Conservation (phyloP, 64 coral and sea anemone species). For the Montipora sp. region DNA sequence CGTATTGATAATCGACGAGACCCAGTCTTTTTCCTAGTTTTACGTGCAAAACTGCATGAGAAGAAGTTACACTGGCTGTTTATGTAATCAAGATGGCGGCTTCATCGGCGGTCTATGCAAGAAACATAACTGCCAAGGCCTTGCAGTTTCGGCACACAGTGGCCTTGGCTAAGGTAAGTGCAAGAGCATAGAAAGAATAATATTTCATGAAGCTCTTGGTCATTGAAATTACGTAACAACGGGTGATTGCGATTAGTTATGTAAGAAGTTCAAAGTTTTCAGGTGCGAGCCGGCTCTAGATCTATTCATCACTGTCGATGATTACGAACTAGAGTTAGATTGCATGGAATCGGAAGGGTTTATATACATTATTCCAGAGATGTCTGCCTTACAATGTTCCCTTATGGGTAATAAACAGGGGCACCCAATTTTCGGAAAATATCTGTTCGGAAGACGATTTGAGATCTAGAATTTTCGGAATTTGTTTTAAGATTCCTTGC, state of each 20-base stretch:
- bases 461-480: no score
- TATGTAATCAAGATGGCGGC: constrained; percentile 66
- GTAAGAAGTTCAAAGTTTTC: no score
- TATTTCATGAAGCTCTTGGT: background rate
- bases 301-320: no score
- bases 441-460: no score
- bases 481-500: no score
- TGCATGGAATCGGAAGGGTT: no score
- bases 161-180: constrained; percentile 62
- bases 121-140: constrained; percentile 50
- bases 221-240: background rate
- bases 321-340: no score
- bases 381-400: no score
- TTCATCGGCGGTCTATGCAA: constrained; percentile 18
- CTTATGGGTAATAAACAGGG: no score
- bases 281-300: no score
- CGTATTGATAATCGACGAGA: background rate
- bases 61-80: background rate
- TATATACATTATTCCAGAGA: no score
- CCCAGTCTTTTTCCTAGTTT: background rate
- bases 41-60: constrained; percentile 16
- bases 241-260: background rate
- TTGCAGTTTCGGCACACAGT: constrained; percentile 50
- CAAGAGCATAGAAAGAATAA: background rate
- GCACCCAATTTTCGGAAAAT: no score